Base-by-base conservation (phyloP, 2,888 invertebrate species). In the Noctua janthe region DNA sequence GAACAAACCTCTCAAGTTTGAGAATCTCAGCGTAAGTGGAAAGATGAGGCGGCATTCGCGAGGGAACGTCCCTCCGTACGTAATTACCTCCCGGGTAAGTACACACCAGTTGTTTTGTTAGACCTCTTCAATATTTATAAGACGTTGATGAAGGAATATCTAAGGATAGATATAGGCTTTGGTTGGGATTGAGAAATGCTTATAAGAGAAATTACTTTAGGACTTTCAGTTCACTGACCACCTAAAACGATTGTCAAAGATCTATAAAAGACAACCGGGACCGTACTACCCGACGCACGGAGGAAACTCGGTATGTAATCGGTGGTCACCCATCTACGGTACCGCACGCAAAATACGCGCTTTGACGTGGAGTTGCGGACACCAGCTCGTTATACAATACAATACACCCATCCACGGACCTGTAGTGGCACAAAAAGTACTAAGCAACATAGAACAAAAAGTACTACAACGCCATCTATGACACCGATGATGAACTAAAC, bases 51-150 rank as follows among this genome's bases (percentile, higher is more conserved):
- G 78, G 86, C 88, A 75, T 78, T 80, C 85, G 88, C 88, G 88
- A 81, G 85, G 87, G 84, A 82, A 83, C 88, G 78, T 81, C 88
- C 86, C 80, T 83, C 83, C 81, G 80, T 76, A 76, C 82, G 88
- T 90, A 91, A 91, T 91, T 91, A 87, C 88, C 89, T 86, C 88
- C 87, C 84, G 84, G 82, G 78, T 85, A 82, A 80, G 80, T 80
- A 87, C 86, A 87, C 86, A 90, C 59, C 73, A 79, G 75, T 74
- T 87, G 91, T 90, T 90, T 89, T 90, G 86, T 77, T 87, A 89
- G 73, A 74, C 80, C 87, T 84, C 85, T 81, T 89, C 88, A 89
- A 90, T 90, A 90, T 90, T 90, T 90, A 90, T 90, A 90, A 90
- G 89, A 88, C 87, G 82, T 39, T 80, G 77, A 86, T 89, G 83